These are phyloP conservation scores for Agonopterix alstromeriana DNA, from an alignment of 2,888 invertebrate genomes.

Conservation along the genomic window DNA sequence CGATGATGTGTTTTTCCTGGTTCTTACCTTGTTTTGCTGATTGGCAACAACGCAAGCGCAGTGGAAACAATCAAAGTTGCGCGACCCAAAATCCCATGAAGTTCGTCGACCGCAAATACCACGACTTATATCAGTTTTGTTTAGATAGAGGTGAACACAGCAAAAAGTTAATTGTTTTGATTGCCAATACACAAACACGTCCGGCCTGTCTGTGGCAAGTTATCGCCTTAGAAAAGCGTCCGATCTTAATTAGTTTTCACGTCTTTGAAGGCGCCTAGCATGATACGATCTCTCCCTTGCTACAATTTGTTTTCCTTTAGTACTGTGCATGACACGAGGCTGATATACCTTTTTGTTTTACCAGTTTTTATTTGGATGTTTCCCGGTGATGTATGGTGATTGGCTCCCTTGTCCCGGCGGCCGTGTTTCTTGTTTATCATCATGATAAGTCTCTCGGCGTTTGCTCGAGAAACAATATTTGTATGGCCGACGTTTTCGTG, in stretches of 20 bases:
- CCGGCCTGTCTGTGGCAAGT: constrained; percentile 58
- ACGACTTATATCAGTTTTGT: constrained; percentile 27
- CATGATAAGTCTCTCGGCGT: constrained; percentile 63
- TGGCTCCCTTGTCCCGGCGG: constrained; percentile 66
- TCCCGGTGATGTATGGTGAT: constrained; percentile 74
- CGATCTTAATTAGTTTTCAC: constrained; percentile 77
- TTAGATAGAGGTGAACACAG: constrained; percentile 52
- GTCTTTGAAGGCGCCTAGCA: constrained; percentile 70
- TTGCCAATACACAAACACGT: constrained; percentile 69
- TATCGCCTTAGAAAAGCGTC: constrained; percentile 72
- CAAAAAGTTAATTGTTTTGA: constrained; percentile 76
- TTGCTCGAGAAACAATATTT: constrained; percentile 61
- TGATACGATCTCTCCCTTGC: constrained; percentile 71
- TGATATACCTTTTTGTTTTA: constrained; percentile 62
- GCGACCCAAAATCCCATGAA: constrained; percentile 11
- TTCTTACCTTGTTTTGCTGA: too few relatives aligned
- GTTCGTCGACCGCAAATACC: not conserved
- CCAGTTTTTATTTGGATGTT: constrained; percentile 62
- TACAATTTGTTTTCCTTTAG: constrained; percentile 74
- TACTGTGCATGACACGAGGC: constrained; percentile 58
- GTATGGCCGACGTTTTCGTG: constrained; percentile 46
- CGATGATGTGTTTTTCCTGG: too few relatives aligned
- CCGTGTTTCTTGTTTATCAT: constrained; percentile 71
- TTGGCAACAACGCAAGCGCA: too few relatives aligned
- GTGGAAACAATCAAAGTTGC: constrained; percentile 14